Evolutionary conservation across 2,888 invertebrate genomes (phyloP), one percentile per base, ranked within the genome.

Genomic region (Drosophila paramelanica): DNA sequence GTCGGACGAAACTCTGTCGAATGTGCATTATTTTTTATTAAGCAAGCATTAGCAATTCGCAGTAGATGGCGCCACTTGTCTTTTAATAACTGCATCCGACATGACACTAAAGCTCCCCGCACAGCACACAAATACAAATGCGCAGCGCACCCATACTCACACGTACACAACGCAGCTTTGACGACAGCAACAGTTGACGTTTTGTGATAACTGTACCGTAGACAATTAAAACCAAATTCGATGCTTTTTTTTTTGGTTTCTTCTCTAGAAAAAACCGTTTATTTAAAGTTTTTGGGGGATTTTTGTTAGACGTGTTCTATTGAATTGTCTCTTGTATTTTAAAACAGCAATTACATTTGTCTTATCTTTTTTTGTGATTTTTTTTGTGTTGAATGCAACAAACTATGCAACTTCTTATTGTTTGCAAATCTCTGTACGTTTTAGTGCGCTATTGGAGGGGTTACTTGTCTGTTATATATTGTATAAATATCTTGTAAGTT

Each of bases 181-280:
- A 36, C 36, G 52, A 31, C 17, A 55, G 52, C 55, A 38, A 45
- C 49, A 56, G 23, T 47, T 46, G n/a, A 76, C 17, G 59, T 57
- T 75, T 75, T 75, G 77, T 7, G 38, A n/a, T 53, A 72, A 58
- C 75, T 75, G 75, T 75, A 75, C 74, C 49, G n/a, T 17, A 10
- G 33, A 41, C 45, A 53, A 61, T 33, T 39, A 27, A 68, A 68
- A 67, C 60, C 25, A 53, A 3, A 3, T 33, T 1, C 0, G 0
- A 4, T 3, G 53, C 10, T 8, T 55, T 70, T 81, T 79, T 85
- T 83, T 79, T 71, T 79, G 76, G 82, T 39, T 70, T 83, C 51
- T 82, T 82, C 86, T 77, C 71, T 74, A 83, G 83, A 82, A 82
- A 86, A 86, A 86, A 71, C 82, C 78, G 81, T 83, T 86, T 83